These are phyloP conservation scores for Hiodon tergisus DNA, from an alignment of 2,113 vertebrate species.

Conservation along the genomic window DNA sequence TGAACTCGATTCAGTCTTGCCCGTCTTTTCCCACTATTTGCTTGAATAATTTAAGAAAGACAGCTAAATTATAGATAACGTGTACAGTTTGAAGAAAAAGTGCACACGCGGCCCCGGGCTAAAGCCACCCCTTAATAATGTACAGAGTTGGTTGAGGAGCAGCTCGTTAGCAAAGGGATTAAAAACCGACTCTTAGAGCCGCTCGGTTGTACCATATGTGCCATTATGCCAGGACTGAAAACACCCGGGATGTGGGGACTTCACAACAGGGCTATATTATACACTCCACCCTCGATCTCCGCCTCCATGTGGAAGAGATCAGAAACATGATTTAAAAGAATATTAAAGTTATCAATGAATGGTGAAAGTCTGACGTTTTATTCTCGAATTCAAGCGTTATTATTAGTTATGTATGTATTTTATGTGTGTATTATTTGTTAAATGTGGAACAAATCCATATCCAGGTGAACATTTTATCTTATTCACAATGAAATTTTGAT, in stretches of 20 bases:
- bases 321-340: neutral
- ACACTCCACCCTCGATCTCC: neutral
- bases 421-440: too few species aligned
- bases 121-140: conserved; percentile 95
- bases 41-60: conserved; percentile 99
- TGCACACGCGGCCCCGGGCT: conserved; percentile 90
- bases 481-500: too few species aligned
- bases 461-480: too few species aligned
- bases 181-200: conserved; percentile 15
- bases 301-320: neutral
- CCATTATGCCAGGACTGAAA: neutral
- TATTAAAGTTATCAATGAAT: too few species aligned
- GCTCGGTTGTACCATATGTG: conserved; percentile 24
- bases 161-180: conserved; percentile 55
- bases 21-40: conserved; percentile 95
- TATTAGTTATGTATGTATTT: too few species aligned
- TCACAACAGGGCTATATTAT: neutral
- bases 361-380: too few species aligned
- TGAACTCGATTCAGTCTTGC: conserved; percentile 77
- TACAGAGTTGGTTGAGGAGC: conserved; percentile 86
- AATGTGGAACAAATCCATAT: too few species aligned
- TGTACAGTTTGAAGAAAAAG: conserved; percentile 99
- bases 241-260: neutral
- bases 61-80: conserved; percentile 99
- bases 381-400: too few species aligned